Base-by-base conservation (phyloP, 2,888 invertebrate genomes). In the Drosophila borborema region DNA sequence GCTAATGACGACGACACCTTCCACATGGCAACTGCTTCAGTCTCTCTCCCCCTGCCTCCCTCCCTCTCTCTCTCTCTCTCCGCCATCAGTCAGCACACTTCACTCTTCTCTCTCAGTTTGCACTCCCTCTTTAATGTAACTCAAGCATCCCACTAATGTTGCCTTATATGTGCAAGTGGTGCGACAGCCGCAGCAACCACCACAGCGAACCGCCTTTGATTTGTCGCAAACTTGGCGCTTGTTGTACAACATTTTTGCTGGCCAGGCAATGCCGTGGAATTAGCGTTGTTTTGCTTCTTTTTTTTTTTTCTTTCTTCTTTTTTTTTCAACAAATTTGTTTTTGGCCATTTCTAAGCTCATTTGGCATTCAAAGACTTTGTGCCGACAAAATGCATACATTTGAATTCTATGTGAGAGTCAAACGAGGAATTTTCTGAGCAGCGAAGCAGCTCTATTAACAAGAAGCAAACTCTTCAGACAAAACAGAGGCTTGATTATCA, bases 81-180 rank as follows among this genome's bases (percentile, higher is more conserved):
- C 38, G 9, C 28, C 16, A 7, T 2, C 28, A 3, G 18, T 10
- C 1, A 10, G 3, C 2, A 7, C 1, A 3, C 48, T 3, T 28
- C 31, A n/a, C 51, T 51, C 18, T 34, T 16, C 20, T n/a, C 18
- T 9, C 6, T 10, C 14, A 0, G 49, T 12, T 12, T 34, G 18
- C 23, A 16, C 6, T 46, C 23, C 14, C 63, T 31, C 28, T 20
- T 31, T 4, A 72, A 62, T 64, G 79, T 31, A 75, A 75, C 75
- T 64, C 80, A 79, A 81, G 78, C 86, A 89, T 89, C 88, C 88
- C 90, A 86, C 88, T 85, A 89, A 86, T 89, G 82, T 89, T 74
- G 65, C 86, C 86, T 74, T 86, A 86, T 89, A 81, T 70, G 89
- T 80, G 77, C 78, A 81, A 81, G 81, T 86, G 86, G 82, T 83